Percentiles rank a stretch among this genome's conserved stretches.
Conservation (phyloP, 2,113 vertebrate species). For the Callorhinus ursinus region DNA sequence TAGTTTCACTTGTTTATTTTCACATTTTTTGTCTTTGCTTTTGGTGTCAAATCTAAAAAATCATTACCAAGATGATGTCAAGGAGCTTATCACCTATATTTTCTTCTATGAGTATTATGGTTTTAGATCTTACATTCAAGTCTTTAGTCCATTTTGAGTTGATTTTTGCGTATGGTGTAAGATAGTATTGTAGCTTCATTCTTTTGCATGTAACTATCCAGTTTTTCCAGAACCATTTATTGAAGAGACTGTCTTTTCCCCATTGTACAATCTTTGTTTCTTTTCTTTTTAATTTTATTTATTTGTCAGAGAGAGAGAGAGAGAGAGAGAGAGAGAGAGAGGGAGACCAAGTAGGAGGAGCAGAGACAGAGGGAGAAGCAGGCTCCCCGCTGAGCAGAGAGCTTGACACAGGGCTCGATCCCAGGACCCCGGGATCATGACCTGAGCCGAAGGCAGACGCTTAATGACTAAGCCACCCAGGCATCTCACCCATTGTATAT, state of each 20-base stretch:
- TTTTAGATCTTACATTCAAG: background rate
- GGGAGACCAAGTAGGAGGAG: too few relatives aligned
- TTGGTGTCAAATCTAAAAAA: background rate
- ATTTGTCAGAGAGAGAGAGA: too few relatives aligned
- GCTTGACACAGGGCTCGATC: too few relatives aligned
- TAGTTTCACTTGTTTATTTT: background rate
- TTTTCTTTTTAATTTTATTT: too few relatives aligned
- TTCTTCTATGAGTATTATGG: background rate
- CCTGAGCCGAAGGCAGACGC: too few relatives aligned
- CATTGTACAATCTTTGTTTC: background rate
- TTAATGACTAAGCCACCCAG: too few relatives aligned
- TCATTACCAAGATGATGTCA: background rate
- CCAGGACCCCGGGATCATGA: too few relatives aligned
- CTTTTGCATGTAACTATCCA: background rate
- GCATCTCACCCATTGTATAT: background rate
- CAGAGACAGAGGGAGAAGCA: too few relatives aligned
- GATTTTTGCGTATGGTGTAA: too few relatives aligned
- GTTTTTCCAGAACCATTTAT: background rate
- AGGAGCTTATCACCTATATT: background rate
- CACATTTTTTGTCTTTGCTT: background rate
- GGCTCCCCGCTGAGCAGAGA: too few relatives aligned
- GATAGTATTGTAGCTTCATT: too few relatives aligned
- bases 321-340: too few relatives aligned
- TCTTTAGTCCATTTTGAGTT: background rate
- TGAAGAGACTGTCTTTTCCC: background rate